Conservation (phyloP, 30 jellyfish, hydroid and myxozoan species). For the Nemopilema nomurai region DNA sequence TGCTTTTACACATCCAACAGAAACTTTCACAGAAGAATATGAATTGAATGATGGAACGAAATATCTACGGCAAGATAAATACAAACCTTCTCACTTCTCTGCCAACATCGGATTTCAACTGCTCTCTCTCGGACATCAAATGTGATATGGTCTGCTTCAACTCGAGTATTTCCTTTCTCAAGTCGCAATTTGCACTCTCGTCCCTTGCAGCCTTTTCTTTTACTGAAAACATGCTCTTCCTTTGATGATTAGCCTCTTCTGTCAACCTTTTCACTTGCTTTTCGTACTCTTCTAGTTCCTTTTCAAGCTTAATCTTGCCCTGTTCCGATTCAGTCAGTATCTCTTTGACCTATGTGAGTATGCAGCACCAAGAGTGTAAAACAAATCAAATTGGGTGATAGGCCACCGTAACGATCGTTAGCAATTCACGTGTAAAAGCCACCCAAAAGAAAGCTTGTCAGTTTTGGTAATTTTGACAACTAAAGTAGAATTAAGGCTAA, state of each 20-base stretch:
- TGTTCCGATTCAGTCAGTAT: slow-evolving; percentile 39
- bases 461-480: background rate
- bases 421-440: background rate
- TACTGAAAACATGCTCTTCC: slow-evolving; percentile 25
- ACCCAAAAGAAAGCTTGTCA: background rate
- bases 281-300: slow-evolving; percentile 35
- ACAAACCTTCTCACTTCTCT: slow-evolving; percentile 45
- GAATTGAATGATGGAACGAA: too few relatives aligned
- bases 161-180: slow-evolving; percentile 46
- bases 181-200: slow-evolving; percentile 48
- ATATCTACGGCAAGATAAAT: too few relatives aligned
- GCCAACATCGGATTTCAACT: slow-evolving; percentile 38
- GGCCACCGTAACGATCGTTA: background rate
- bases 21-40: too few relatives aligned
- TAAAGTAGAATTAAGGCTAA: too few relatives aligned
- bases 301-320: slow-evolving; percentile 15
- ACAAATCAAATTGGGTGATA: background rate
- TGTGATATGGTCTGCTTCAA: slow-evolving; percentile 48
- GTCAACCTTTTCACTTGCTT: slow-evolving; percentile 16
- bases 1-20: background rate
- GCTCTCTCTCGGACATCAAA: slow-evolving; percentile 56
- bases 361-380: background rate
- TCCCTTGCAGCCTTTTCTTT: slow-evolving; percentile 56
- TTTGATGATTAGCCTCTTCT: slow-evolving; percentile 34
- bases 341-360: slow-evolving; percentile 54